Conservation (phyloP, 2,797 vertebrate species). For the Artibeus jamaicensis region DNA sequence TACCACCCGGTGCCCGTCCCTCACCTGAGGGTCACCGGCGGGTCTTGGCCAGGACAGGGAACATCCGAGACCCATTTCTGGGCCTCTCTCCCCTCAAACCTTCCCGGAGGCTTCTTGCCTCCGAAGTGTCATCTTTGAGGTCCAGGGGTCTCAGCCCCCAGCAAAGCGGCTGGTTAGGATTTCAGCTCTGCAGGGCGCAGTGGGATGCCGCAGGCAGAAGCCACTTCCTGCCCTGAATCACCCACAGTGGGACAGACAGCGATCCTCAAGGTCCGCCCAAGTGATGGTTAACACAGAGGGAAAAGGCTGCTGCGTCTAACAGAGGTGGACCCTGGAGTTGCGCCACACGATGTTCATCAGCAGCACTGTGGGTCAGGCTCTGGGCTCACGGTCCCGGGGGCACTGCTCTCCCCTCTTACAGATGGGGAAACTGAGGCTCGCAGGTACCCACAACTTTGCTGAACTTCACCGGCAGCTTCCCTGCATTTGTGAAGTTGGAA, state of each 20-base stretch:
- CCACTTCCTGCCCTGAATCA: background rate
- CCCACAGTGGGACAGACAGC: rapidly evolving
- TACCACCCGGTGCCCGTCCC: too few species aligned
- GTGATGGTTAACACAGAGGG: rapidly evolving
- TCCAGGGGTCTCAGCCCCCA: background rate
- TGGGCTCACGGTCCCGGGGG: rapidly evolving
- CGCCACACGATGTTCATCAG: rapidly evolving
- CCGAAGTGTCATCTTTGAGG: background rate
- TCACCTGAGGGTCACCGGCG: rapidly evolving
- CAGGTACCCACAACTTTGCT: background rate
- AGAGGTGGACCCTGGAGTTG: background rate
- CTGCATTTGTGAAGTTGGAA: background rate
- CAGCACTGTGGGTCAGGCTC: background rate
- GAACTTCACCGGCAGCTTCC: background rate
- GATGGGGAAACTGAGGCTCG: background rate
- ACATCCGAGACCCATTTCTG: background rate
- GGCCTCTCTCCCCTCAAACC: background rate
- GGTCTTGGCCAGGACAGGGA: background rate
- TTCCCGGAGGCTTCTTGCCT: background rate
- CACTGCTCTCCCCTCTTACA: background rate
- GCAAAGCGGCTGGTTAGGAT: rapidly evolving
- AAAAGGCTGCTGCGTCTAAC: rapidly evolving
- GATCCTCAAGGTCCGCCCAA: background rate
- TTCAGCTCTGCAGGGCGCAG: background rate
- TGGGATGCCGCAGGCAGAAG: background rate